Conservation (phyloP, 2,113 vertebrate genomes). For the Platysternon megacephalum region DNA sequence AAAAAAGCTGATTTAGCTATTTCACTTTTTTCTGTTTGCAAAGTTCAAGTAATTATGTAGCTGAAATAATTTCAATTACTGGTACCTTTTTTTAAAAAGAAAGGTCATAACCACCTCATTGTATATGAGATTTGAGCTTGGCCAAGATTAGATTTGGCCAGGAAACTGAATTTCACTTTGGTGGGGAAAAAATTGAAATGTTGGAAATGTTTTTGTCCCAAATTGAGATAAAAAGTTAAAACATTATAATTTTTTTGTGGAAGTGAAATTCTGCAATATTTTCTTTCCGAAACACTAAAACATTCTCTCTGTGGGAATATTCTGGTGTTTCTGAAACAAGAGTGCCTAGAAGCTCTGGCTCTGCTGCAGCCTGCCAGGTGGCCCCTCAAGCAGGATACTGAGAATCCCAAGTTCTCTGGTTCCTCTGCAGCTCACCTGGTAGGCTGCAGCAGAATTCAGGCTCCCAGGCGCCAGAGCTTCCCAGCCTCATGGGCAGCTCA, state of each 20-base stretch:
- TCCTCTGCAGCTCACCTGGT: background rate
- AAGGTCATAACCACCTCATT: background rate
- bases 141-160: background rate
- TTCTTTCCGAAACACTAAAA: conserved; percentile 1
- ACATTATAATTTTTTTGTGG: background rate
- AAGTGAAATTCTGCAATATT: background rate
- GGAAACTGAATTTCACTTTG: background rate
- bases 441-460: background rate
- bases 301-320: background rate
- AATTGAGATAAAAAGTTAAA: background rate
- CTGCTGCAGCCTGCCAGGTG: background rate
- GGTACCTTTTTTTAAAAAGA: background rate
- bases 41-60: background rate
- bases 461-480: background rate
- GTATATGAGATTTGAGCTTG: background rate
- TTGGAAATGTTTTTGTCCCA: background rate
- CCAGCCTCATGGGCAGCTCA: background rate
- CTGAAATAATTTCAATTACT: background rate
- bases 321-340: background rate
- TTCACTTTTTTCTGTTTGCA: conserved; percentile 23
- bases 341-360: background rate
- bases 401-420: background rate
- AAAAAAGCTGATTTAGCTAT: background rate
- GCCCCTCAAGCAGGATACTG: background rate
- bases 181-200: background rate